These are phyloP conservation scores for Nyctibius bracteatus DNA, from an alignment of 2,113 vertebrate genomes.

Conservation along the genomic window DNA sequence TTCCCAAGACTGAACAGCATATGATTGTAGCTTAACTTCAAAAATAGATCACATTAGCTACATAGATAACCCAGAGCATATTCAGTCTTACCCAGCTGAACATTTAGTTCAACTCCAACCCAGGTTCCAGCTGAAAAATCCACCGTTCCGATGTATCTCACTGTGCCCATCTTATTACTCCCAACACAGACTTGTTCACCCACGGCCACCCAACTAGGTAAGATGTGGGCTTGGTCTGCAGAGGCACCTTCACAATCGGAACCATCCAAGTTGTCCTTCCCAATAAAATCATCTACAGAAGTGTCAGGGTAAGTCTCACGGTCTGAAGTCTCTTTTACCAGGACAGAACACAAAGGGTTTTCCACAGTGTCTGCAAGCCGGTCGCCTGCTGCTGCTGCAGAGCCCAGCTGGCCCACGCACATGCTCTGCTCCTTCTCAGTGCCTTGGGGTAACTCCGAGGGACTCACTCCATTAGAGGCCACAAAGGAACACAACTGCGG, in stretches of 20 bases:
- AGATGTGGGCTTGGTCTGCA: conserved; percentile 45
- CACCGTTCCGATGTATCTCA: conserved; percentile 80
- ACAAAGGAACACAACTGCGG: conserved; percentile 15
- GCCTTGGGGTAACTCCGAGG: neutral
- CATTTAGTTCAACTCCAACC: conserved; percentile 81
- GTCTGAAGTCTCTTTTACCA: neutral
- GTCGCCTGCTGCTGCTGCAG: neutral
- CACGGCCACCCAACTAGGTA: conserved; percentile 76
- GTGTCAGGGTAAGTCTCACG: neutral
- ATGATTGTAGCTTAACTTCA: neutral
- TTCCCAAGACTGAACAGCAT: neutral
- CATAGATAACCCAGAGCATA: neutral
- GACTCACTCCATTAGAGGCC: neutral
- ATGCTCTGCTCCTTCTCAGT: neutral
- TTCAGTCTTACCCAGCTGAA: conserved; percentile 78
- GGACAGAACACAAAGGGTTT: neutral
- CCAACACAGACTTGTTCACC: conserved; percentile 82
- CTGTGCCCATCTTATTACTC: conserved; percentile 71
- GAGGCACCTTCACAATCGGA: conserved; percentile 70
- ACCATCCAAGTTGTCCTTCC: conserved; percentile 50
- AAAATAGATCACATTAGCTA: neutral
- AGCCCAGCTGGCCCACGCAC: neutral
- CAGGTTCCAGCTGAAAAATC: conserved; percentile 86
- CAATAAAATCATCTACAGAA: conserved; percentile 24
- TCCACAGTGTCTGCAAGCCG: neutral